Evolutionary conservation across 2,113 vertebrate species (phyloP), one percentile per base, ranked within the genome.

Genomic region (Hippocampus mohnikei): DNA sequence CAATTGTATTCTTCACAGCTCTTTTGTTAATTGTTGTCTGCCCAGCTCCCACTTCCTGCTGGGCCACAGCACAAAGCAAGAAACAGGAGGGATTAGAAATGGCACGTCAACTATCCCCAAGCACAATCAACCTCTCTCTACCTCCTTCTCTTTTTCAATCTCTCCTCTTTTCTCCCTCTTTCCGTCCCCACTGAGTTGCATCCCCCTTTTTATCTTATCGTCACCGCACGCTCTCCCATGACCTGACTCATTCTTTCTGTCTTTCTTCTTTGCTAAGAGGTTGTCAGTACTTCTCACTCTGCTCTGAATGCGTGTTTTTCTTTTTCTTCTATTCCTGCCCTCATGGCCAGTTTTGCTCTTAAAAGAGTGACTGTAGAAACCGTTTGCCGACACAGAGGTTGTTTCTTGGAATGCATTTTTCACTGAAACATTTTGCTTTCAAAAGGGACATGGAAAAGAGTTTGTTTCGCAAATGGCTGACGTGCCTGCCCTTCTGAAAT

Each of bases 21-120:
- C 92, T 92, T 94, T 94, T 92, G 95, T 94, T 94, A 93, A 93
- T 94, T 94, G 94, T 94, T 93, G 90, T 92, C 89, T 78, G 91
- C 89, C 93, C 93, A 91, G 87, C 48, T 89, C 91, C 81, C 90
- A 91, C 82, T 84, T 92, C 91, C 92, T 93, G 90, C 91, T 92
- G 90, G 90, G 92, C 90, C 88, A 82, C 90, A 85, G 90, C 91
- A 93, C 89, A 92, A 93, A 93, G 91, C 90, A 90, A 93, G 88
- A 87, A 94, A 91, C 92, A 92, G 91, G 90, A 90, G 90, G 92
- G 93, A 94, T 93, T 93, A 92, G 91, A 92, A 92, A 90, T 86
- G 90, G 89, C 90, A 92, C 91, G 91, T 89, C 90, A 90, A 89
- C 88, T 87, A 81, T 86, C 73, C 88, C 80, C 72, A 71, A 81